Conservation (phyloP, 1,140 invertebrate species). For the Drosophila chauvacae region DNA sequence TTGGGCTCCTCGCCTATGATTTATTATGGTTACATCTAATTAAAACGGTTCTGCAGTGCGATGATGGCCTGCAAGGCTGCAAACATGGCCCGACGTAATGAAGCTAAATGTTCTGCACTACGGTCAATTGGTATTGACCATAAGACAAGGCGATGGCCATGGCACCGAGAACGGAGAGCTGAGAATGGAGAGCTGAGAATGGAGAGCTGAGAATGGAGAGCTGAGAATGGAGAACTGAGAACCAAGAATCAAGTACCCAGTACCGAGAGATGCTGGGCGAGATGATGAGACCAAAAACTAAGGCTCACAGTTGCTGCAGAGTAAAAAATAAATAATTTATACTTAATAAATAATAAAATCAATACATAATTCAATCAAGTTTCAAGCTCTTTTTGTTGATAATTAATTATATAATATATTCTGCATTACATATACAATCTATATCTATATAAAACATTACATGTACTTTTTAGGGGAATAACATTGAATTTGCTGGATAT, state of each 20-base stretch:
- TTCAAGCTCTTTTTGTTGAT: not conserved
- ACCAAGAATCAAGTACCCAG: not conserved
- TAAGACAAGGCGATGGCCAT: constrained; percentile 56
- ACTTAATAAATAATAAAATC: not conserved
- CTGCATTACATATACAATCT: no score
- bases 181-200: not conserved
- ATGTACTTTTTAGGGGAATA: no score
- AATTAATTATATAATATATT: not conserved
- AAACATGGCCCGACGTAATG: constrained; percentile 78
- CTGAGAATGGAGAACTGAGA: not conserved
- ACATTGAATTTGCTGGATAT: no score
- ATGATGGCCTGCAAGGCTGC: constrained; percentile 30
- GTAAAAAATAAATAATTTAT: constrained; percentile 1
- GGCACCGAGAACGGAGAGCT: constrained; percentile 8
- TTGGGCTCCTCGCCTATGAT: constrained; percentile 52
- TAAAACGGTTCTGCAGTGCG: constrained; percentile 77
- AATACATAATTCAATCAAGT: not conserved
- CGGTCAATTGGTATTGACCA: constrained; percentile 80
- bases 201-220: not conserved
- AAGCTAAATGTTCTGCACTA: constrained; percentile 81
- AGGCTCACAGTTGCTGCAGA: not conserved
- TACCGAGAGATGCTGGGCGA: constrained; percentile 6
- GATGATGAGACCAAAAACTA: constrained; percentile 26
- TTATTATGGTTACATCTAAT: constrained; percentile 82
- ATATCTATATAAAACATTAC: no score